A percentile compares a stretch with the other conserved stretches of the same genome.
Evolutionary conservation across 2,113 vertebrate species (phyloP).

Genomic region (Xenus cinereus): DNA sequence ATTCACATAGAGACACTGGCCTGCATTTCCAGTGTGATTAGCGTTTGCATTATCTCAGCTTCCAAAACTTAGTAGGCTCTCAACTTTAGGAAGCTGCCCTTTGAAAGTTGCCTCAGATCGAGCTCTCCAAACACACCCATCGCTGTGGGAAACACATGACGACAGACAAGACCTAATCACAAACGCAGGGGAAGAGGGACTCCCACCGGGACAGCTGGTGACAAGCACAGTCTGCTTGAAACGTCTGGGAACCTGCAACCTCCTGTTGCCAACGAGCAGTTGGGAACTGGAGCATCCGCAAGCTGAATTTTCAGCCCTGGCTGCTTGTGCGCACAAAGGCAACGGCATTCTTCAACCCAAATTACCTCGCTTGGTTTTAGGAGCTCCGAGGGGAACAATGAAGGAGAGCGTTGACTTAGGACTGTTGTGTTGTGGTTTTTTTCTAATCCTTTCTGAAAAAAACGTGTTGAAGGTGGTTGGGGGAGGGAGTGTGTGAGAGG

Average conservation of each 20-base stretch:
- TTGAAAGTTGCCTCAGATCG: not conserved
- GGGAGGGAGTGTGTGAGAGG: not conserved
- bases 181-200: not conserved
- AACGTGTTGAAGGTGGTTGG: not conserved
- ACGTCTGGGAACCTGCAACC: not conserved
- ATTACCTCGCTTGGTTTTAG: not conserved
- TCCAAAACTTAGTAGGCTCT: not conserved
- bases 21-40: not conserved
- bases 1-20: not conserved
- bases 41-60: not conserved
- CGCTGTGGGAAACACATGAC: not conserved
- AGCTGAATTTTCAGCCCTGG: not conserved
- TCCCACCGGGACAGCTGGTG: conserved; percentile 37
- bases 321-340: not conserved
- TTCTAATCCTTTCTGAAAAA: not conserved
- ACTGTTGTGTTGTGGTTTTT: not conserved
- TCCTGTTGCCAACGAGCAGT: not conserved
- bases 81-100: not conserved
- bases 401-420: not conserved
- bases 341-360: not conserved
- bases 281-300: not conserved
- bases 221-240: not conserved
- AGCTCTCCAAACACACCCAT: not conserved
- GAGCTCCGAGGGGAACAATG: not conserved
- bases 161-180: not conserved